Evolutionary conservation across 2,888 invertebrate species (phyloP).

Genomic region (Drosophila helvetica): DNA sequence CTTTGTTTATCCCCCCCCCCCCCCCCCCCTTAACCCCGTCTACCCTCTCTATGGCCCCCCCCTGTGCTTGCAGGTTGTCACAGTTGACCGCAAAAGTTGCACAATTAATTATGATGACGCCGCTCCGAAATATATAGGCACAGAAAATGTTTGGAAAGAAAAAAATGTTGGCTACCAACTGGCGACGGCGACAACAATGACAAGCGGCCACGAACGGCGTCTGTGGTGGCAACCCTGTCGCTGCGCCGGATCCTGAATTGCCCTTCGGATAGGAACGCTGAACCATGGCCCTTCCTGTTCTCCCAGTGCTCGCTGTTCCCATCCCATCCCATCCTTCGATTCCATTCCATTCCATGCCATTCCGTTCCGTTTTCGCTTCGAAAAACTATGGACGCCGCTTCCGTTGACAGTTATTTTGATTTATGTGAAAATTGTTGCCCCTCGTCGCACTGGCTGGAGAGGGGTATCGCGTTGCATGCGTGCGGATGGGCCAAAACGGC

Average conservation of each 20-base stretch:
- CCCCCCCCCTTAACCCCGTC: not conserved
- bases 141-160: constrained; percentile 50
- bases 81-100: constrained; percentile 63
- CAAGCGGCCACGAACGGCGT: constrained; percentile 6
- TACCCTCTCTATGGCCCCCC: not conserved
- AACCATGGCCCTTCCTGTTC: constrained; percentile 52
- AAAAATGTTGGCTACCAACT: constrained; percentile 49
- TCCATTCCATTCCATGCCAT: constrained; percentile 15
- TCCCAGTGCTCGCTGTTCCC: constrained; percentile 4
- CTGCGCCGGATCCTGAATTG: constrained; percentile 52
- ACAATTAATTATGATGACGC: constrained; percentile 73
- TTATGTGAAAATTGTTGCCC: constrained; percentile 67
- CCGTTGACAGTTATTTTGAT: constrained; percentile 80
- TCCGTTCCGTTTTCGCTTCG: constrained; percentile 51
- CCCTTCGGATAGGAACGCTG: constrained; percentile 36
- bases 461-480: constrained; percentile 50
- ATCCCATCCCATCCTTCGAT: constrained; percentile 9
- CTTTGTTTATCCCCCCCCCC: not conserved
- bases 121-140: not conserved
- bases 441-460: constrained; percentile 1
- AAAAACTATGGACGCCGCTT: constrained; percentile 77
- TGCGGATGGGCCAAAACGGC: constrained; percentile 63
- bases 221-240: constrained; percentile 46
- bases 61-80: constrained; percentile 3
- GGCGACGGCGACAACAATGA: constrained; percentile 41